phyloP scores from a whole-genome alignment of 1,140 invertebrate genomes.

The Drosophila elegans region DNA sequence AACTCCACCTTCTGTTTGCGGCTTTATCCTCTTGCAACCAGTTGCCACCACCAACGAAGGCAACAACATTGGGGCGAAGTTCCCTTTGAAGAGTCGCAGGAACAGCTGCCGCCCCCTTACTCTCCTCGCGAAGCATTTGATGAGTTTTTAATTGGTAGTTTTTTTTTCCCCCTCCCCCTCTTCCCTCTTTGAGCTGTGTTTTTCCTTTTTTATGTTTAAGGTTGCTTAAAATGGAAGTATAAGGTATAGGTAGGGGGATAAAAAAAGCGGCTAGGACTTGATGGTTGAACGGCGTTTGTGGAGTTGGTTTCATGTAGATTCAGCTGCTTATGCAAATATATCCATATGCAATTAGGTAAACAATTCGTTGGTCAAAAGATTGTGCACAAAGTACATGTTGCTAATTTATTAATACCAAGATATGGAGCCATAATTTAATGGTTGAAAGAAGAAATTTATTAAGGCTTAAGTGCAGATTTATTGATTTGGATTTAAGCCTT shows the following conservation, averaged over 20 bases:
- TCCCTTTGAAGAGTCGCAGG: conserved; percentile 45
- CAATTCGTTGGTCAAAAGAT: conserved; percentile 19
- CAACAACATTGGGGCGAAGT: conserved; percentile 25
- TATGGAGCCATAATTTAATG: not conserved
- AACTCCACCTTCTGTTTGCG: conserved; percentile 1
- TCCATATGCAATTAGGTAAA: conserved; percentile 24
- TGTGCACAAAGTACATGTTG: not conserved
- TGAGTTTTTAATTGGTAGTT: conserved; percentile 62
- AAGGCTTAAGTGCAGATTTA: no score
- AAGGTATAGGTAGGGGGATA: conserved; percentile 7
- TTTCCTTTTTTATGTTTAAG: conserved; percentile 8
- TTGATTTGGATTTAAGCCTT: no score
- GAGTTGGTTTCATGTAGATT: conserved; percentile 10
- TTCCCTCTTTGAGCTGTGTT: conserved; percentile 8
- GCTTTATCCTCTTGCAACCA: conserved; percentile 32
- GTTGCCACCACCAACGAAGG: conserved; percentile 19
- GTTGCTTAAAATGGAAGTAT: conserved; percentile 3
- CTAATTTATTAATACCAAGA: conserved; percentile 27
- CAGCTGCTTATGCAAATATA: conserved; percentile 34
- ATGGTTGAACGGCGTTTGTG: conserved; percentile 19
- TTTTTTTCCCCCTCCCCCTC: conserved; percentile 7
- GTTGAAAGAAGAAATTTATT: not conserved
- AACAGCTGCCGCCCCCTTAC: not conserved
- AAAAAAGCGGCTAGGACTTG: conserved; percentile 21
- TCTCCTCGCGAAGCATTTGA: conserved; percentile 41